A percentile compares a stretch with the other conserved stretches of the same genome.
phyloP scores from a whole-genome alignment of 2,888 invertebrate genomes.

The Poecilobothrus nobilitatus region DNA sequence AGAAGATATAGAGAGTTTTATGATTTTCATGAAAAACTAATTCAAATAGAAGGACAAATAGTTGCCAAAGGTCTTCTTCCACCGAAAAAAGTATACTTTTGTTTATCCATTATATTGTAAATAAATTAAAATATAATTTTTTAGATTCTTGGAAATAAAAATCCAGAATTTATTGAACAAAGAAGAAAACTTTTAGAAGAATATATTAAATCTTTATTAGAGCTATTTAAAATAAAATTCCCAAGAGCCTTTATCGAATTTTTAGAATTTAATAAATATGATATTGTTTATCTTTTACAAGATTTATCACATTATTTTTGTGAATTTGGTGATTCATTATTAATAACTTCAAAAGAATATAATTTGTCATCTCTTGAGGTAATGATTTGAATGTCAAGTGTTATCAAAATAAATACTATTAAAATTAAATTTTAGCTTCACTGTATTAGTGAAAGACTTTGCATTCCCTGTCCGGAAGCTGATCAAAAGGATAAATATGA shows the following conservation, averaged over 20 bases:
- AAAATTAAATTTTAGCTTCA: neutral
- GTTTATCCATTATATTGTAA: neutral
- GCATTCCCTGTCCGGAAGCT: conserved; percentile 72
- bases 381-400: conserved; percentile 21
- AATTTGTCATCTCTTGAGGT: conserved; percentile 74
- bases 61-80: conserved; percentile 79
- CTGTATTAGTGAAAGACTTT: conserved; percentile 77
- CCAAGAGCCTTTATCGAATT: conserved; percentile 76
- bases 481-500: conserved; percentile 76
- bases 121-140: conserved; percentile 1
- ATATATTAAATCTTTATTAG: conserved; percentile 70
- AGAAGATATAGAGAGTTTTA: conserved; percentile 84
- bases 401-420: neutral
- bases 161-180: conserved; percentile 77
- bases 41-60: conserved; percentile 58
- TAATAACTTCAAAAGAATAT: conserved; percentile 53
- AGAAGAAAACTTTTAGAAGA: conserved; percentile 69
- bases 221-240: conserved; percentile 66
- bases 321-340: conserved; percentile 59
- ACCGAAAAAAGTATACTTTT: conserved; percentile 70
- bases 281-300: conserved; percentile 71
- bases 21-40: conserved; percentile 76
- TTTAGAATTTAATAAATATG: conserved; percentile 81
- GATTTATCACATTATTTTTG: conserved; percentile 71
- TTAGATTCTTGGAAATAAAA: conserved; percentile 73